These are phyloP conservation scores for Oedothorax gibbosus DNA, from an alignment of 1,140 invertebrate species.

Conservation along the genomic window DNA sequence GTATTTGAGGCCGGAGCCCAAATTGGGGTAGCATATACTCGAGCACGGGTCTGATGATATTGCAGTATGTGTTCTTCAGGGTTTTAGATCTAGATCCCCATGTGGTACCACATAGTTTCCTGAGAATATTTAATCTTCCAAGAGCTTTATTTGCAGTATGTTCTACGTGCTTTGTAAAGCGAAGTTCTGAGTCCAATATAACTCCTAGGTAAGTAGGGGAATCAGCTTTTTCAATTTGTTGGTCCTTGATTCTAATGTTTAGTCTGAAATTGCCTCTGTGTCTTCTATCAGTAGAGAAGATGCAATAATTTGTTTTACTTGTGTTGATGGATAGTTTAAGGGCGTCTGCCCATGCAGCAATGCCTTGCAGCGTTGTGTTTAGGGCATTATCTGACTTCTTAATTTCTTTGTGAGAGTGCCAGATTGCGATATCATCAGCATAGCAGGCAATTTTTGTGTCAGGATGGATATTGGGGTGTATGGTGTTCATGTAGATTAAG, in stretches of 20 bases:
- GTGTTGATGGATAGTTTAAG: neutral
- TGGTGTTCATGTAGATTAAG: neutral
- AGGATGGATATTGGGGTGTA: neutral
- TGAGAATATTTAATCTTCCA: neutral
- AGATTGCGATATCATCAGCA: neutral
- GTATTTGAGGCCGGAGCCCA: neutral
- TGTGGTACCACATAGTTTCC: neutral
- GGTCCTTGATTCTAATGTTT: no score
- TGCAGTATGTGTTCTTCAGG: neutral
- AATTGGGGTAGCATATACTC: slow-evolving; percentile 8
- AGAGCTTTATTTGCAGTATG: neutral
- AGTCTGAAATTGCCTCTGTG: no score
- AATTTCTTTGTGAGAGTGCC: neutral
- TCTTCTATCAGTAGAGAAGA: no score
- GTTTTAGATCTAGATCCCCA: slow-evolving; percentile 1
- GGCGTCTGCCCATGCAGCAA: neutral
- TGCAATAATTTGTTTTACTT: no score
- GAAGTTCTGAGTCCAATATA: neutral
- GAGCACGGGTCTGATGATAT: neutral
- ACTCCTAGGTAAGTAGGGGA: neutral
- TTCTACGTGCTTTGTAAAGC: neutral
- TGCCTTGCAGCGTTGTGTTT: neutral
- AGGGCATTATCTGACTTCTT: neutral
- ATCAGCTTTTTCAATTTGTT: no score
- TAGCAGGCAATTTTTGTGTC: neutral